These are phyloP conservation scores for Steinernema scapterisci DNA, from an alignment of 2,888 invertebrate genomes.

Conservation along the genomic window DNA sequence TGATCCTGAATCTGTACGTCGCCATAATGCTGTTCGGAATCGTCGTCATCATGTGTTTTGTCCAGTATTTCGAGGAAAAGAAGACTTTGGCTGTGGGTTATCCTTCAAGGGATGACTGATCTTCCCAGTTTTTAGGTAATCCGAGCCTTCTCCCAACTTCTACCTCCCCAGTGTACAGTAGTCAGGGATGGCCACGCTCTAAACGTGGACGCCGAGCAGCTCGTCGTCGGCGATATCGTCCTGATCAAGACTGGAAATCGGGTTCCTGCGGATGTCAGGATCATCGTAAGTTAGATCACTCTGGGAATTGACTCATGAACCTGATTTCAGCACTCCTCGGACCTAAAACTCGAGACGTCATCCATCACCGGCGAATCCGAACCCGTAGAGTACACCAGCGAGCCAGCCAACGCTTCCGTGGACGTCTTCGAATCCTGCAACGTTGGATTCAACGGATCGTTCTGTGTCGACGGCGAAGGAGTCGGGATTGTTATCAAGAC, in stretches of 20 bases:
- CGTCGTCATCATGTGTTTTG: constrained; percentile 57
- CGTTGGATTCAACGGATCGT: constrained; percentile 38
- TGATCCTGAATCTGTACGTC: constrained; percentile 53
- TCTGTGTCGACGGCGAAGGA: constrained; percentile 39
- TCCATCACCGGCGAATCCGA: constrained; percentile 55
- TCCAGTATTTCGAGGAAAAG: constrained; percentile 56
- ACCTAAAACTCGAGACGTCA: constrained; percentile 49
- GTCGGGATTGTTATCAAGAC: constrained; percentile 39
- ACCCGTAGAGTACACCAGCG: constrained; percentile 47
- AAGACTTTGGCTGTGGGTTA: constrained; percentile 49
- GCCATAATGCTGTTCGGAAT: constrained; percentile 56
- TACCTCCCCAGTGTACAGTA: constrained; percentile 48
- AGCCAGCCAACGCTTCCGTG: constrained; percentile 34
- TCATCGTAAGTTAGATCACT: constrained; percentile 36
- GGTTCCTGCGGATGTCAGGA: constrained; percentile 50
- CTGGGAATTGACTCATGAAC: neutral
- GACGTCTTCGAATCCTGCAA: constrained; percentile 39
- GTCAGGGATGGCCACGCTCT: constrained; percentile 47
- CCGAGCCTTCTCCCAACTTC: constrained; percentile 47
- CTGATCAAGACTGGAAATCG: constrained; percentile 46
- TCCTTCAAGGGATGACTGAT: constrained; percentile 29
- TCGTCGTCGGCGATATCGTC: constrained; percentile 51
- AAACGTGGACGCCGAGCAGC: constrained; percentile 45
- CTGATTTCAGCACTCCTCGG: constrained; percentile 36
- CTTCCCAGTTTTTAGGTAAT: constrained; percentile 46